Conservation (phyloP, 30 jellyfish, hydroid and myxozoan species). For the Sanderia malayensis region DNA sequence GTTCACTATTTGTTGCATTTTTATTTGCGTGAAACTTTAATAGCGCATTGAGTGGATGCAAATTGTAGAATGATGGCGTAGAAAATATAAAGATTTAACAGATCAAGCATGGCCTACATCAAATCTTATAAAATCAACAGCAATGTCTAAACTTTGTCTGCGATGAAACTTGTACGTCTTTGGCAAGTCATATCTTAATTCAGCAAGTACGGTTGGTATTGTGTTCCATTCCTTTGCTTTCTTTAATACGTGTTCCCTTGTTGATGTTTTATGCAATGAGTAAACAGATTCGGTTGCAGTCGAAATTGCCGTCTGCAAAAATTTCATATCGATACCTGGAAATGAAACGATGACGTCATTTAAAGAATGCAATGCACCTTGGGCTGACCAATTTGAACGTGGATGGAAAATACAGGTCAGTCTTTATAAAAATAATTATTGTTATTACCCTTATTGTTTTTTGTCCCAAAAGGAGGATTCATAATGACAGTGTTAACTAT, state of each 20-base stretch:
- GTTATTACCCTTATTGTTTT: conserved; percentile 90
- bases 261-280: conserved; percentile 89
- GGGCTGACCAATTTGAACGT: too few species aligned
- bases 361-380: too few species aligned
- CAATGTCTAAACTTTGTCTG: conserved; percentile 71
- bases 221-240: conserved; percentile 83
- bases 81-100: too few species aligned
- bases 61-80: too few species aligned
- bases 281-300: conserved; percentile 65
- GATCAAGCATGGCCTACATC: too few species aligned
- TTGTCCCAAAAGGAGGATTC: conserved; percentile 99
- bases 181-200: conserved; percentile 84
- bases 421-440: too few species aligned
- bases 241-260: conserved; percentile 73
- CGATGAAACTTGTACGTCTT: conserved; percentile 79
- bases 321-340: conserved; percentile 79
- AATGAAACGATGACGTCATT: too few species aligned
- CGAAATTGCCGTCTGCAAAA: conserved; percentile 64
- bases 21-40: too few species aligned
- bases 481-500: conserved; percentile 85
- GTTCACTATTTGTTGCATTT: too few species aligned
- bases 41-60: too few species aligned
- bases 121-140: conserved; percentile 87
- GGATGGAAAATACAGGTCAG: too few species aligned
- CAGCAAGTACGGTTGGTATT: conserved; percentile 78